Percentiles rank a stretch among this genome's conserved stretches.
These are phyloP conservation scores for Mechanitis messenoides DNA, from an alignment of 2,888 invertebrate genomes.

Conservation along the genomic window DNA sequence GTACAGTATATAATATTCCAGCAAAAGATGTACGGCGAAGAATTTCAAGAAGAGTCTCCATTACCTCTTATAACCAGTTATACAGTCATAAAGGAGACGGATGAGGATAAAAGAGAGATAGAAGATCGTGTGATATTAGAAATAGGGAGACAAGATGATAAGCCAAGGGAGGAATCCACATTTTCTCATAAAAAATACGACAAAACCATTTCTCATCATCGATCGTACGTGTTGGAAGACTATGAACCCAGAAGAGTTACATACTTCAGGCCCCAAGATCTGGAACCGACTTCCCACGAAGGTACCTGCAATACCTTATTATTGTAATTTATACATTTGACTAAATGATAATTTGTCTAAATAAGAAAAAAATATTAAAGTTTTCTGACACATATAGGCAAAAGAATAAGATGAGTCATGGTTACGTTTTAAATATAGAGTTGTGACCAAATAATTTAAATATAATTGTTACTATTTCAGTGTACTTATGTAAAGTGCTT, in stretches of 20 bases:
- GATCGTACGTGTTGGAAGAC: constrained; percentile 67
- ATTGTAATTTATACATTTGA: no score
- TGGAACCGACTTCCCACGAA: constrained; percentile 47
- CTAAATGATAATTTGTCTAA: no score
- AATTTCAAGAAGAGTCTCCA: constrained; percentile 60
- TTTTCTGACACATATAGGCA: no score
- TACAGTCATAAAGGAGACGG: constrained; percentile 54
- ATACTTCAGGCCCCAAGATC: constrained; percentile 60
- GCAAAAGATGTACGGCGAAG: constrained; percentile 54
- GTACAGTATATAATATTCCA: not conserved
- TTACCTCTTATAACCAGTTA: constrained; percentile 63
- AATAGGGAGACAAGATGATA: constrained; percentile 70
- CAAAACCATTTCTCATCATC: constrained; percentile 68
- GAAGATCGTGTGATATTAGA: constrained; percentile 69
- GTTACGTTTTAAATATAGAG: no score
- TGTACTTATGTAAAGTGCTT: no score
- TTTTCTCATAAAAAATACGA: constrained; percentile 74
- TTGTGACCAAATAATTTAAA: no score
- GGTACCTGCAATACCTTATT: constrained; percentile 38
- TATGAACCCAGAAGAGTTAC: constrained; percentile 57
- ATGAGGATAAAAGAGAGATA: constrained; percentile 56
- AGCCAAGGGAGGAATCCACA: constrained; percentile 61
- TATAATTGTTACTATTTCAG: no score
- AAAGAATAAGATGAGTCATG: no score
- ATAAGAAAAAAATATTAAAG: no score